phyloP scores from a whole-genome alignment of 2,888 invertebrate genomes.

The Deroplatys truncata region DNA sequence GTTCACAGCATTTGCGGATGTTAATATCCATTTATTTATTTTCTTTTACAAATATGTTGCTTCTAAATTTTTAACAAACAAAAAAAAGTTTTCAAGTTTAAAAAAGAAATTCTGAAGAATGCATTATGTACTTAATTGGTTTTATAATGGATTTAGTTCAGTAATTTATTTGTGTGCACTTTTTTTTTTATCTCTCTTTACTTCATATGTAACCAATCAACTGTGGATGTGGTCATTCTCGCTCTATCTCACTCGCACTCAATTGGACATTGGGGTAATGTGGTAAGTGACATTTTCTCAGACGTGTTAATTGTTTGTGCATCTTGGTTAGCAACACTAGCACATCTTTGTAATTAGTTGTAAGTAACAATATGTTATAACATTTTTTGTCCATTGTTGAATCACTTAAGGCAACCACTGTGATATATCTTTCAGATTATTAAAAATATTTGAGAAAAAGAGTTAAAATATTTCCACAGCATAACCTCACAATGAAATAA shows the following conservation, averaged over 20 bases:
- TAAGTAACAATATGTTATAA: neutral
- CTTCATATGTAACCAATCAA: slow-evolving; percentile 22
- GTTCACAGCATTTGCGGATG: neutral
- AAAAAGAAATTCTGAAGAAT: slow-evolving; percentile 6
- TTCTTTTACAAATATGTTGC: neutral
- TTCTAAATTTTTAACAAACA: neutral
- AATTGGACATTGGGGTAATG: slow-evolving; percentile 1
- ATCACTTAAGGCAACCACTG: neutral
- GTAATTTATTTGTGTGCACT: slow-evolving; percentile 29
- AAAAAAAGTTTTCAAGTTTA: neutral
- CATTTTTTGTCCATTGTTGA: neutral
- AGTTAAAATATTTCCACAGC: neutral
- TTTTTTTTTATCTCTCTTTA: slow-evolving; percentile 28
- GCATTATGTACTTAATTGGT: slow-evolving; percentile 15
- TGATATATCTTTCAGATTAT: neutral
- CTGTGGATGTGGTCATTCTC: slow-evolving; percentile 17
- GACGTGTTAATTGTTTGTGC: neutral
- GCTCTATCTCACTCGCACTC: slow-evolving; percentile 11
- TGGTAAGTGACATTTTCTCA: neutral
- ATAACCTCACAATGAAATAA: neutral
- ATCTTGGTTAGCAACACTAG: neutral
- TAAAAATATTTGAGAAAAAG: neutral
- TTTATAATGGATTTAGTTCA: slow-evolving; percentile 10
- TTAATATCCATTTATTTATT: neutral
- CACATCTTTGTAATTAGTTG: neutral